Conservation (phyloP, 1,140 invertebrate species). For the Arctopsyche grandis region DNA sequence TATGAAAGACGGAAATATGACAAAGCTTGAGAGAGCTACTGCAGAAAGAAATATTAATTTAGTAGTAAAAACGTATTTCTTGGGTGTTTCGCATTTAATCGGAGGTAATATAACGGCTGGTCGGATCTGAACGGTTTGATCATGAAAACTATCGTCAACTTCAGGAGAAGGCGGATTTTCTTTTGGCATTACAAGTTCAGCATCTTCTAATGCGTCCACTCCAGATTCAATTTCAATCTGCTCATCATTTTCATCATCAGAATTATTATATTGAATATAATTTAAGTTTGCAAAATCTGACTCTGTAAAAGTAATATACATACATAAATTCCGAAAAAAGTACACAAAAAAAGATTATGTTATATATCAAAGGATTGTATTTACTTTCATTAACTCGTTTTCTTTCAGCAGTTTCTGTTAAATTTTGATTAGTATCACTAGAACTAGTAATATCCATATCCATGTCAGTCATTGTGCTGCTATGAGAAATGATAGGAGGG, state of each 20-base stretch:
- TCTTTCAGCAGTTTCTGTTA: conserved; percentile 49
- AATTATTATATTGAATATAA: conserved; percentile 7
- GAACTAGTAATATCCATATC: conserved; percentile 59
- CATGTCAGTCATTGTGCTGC: conserved; percentile 51
- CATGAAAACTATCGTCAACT: background rate
- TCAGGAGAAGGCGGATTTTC: background rate
- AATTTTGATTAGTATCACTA: conserved; percentile 63
- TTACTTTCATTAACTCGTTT: conserved; percentile 38
- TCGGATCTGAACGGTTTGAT: background rate
- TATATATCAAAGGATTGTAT: background rate
- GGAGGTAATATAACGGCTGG: background rate
- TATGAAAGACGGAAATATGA: conserved; percentile 60
- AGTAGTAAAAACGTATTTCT: background rate
- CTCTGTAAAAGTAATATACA: conserved; percentile 4
- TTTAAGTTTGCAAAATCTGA: conserved; percentile 27
- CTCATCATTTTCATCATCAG: conserved; percentile 51
- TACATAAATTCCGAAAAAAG: background rate
- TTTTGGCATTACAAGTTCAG: conserved; percentile 50
- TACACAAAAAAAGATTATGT: background rate
- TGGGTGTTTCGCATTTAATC: background rate
- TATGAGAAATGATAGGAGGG: conserved; percentile 49
- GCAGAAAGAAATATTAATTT: conserved; percentile 61
- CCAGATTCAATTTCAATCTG: conserved; percentile 64
- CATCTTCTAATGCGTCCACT: conserved; percentile 64
- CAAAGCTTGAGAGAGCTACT: conserved; percentile 58